Base-by-base conservation (phyloP, 2,888 invertebrate species). In the Tridacna gigas region DNA sequence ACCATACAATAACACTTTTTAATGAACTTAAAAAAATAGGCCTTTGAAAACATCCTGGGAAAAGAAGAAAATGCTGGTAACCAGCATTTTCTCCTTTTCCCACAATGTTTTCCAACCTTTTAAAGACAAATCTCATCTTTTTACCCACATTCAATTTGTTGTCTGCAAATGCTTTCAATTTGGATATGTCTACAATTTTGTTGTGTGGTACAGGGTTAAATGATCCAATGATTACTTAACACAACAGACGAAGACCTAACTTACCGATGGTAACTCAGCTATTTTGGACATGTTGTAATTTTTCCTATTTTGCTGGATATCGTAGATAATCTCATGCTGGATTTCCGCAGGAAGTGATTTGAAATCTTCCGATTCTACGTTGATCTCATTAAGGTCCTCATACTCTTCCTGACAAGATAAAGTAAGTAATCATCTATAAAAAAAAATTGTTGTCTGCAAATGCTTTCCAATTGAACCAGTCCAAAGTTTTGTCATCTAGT, bases 271-370 rank as follows among this genome's bases (percentile, higher is more conserved):
- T 93, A 99, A 95, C 93, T 98, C 97, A 93, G 97, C 71, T 37
- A 86, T 80, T 65, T 71, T 84, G 18, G 80, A 60, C 26, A 82
- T 61, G 71, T 84, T 84, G 74, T 84, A 82, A 37, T 81, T 97
- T 94, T 98, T 99, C 86, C 98, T 96, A 0, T 97, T 97, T 94
- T 98, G 98, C 94, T 98, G 98, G 84, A 99, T 96, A 91, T 99
- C 98, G 20, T 97, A 96, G 3, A 99, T 96, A 90, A 99, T 97
- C 94, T 99, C 99, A 95, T 98, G 98, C 81, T 98, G 97, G n/a
- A 98, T 97, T 94, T 98, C 98, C 0, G 97, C 96, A 4, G 98
- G 98, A 80, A 99, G 95, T 45, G 96, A 96, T 93, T 96, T 97
- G 94, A 99, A 99, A 86, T 97, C 96, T 5, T 96, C 96, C 76